These are phyloP conservation scores for Congeria kusceri DNA, from an alignment of 2,888 invertebrate species.

Conservation along the genomic window DNA sequence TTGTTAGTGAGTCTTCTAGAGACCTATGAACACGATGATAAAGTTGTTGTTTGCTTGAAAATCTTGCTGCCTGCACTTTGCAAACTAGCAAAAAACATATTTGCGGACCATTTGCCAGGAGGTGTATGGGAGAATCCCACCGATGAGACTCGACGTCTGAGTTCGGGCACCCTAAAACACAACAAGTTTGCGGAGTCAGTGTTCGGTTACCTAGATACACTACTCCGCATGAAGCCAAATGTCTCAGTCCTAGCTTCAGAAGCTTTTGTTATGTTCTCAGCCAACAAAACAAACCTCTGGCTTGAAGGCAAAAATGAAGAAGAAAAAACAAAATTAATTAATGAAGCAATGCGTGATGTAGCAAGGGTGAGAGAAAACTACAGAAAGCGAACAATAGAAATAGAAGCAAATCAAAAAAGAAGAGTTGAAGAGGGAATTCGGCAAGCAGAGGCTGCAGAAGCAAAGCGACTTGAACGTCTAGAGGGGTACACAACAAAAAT, in stretches of 20 bases:
- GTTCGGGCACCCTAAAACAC: constrained; percentile 9
- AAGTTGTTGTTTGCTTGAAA: constrained; percentile 19
- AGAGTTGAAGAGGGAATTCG: constrained; percentile 15
- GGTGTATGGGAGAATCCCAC: constrained; percentile 16
- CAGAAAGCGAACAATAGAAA: constrained; percentile 26
- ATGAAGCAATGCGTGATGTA: constrained; percentile 35
- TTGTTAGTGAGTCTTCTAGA: constrained; percentile 14
- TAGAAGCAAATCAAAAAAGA: constrained; percentile 28
- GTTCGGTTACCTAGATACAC: constrained; percentile 30
- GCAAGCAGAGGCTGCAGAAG: constrained; percentile 19
- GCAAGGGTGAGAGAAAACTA: constrained; percentile 21
- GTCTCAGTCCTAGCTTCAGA: constrained; percentile 48
- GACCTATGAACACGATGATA: constrained; percentile 40
- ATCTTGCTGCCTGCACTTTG: constrained; percentile 38
- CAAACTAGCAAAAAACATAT: constrained; percentile 19
- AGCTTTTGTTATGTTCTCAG: constrained; percentile 53
- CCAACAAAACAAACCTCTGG: constrained; percentile 51
- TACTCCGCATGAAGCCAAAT: constrained; percentile 34
- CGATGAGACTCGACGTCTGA: neutral
- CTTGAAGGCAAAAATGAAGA: constrained; percentile 35
- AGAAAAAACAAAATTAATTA: constrained; percentile 24
- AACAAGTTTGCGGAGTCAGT: constrained; percentile 39
- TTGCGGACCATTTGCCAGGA: constrained; percentile 37
- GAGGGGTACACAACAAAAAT: constrained; percentile 37
- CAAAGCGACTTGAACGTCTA: constrained; percentile 1